These are phyloP conservation scores for Dioctria rufipes DNA, from an alignment of 2,888 invertebrate species.

Conservation along the genomic window DNA sequence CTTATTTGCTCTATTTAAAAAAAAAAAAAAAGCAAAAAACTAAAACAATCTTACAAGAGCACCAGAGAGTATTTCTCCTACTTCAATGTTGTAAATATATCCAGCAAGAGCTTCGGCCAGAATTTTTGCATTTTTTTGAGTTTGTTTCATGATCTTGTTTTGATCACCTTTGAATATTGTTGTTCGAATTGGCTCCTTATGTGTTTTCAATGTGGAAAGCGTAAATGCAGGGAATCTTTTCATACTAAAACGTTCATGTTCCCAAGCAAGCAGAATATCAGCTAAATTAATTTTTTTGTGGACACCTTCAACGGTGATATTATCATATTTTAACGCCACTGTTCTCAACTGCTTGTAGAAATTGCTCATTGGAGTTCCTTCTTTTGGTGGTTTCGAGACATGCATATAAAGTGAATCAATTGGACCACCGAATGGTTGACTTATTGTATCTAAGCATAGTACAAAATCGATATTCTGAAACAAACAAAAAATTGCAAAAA, in stretches of 20 bases:
- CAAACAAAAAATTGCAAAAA: background rate
- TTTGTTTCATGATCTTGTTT: slow-evolving; percentile 62
- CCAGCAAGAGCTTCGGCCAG: slow-evolving; percentile 89
- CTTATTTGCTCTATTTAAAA: background rate
- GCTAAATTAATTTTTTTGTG: slow-evolving; percentile 98
- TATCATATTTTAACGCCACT: slow-evolving; percentile 72
- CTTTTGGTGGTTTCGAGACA: slow-evolving; percentile 95
- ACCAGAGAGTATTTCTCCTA: slow-evolving; percentile 79
- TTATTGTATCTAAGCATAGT: slow-evolving; percentile 89
- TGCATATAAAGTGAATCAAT: slow-evolving; percentile 82
- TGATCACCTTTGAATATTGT: slow-evolving; percentile 68
- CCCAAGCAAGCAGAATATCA: slow-evolving; percentile 94
- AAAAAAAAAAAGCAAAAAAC: too few species aligned
- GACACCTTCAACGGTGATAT: slow-evolving; percentile 77
- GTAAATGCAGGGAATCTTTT: slow-evolving; percentile 93
- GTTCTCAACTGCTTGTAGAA: slow-evolving; percentile 78
- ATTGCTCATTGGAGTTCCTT: slow-evolving; percentile 82
- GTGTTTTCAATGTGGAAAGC: slow-evolving; percentile 80
- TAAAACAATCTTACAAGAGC: slow-evolving; percentile 78
- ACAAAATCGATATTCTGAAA: slow-evolving; percentile 88
- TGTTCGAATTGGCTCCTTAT: slow-evolving; percentile 67
- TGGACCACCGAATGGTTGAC: slow-evolving; percentile 73
- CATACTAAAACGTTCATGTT: slow-evolving; percentile 96
- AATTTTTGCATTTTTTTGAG: slow-evolving; percentile 77
- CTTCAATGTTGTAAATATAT: slow-evolving; percentile 82